Conservation (phyloP, 2,113 vertebrate genomes). For the Climacteris rufus region DNA sequence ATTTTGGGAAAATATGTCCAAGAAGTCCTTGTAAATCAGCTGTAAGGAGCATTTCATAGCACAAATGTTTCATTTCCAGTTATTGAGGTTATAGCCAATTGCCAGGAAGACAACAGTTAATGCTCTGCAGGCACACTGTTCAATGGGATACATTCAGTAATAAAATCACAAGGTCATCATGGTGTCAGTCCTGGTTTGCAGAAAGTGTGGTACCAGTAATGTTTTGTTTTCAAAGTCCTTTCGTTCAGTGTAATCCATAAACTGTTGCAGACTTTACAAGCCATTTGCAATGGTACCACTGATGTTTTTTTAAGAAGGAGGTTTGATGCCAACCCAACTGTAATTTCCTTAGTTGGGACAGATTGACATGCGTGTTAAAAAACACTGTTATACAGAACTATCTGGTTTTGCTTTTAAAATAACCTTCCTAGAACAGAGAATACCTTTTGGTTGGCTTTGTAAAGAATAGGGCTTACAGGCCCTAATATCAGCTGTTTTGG, state of each 20-base stretch:
- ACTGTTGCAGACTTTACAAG: not conserved
- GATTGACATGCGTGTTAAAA: not conserved
- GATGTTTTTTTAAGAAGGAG: not conserved
- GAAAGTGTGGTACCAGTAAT: not conserved
- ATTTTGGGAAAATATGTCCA: not conserved
- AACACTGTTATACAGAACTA: not conserved
- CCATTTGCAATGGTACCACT: not conserved
- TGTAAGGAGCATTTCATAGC: not conserved
- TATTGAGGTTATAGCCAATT: not conserved
- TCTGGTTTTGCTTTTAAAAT: not conserved
- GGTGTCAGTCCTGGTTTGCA: not conserved
- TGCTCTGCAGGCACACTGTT: not conserved
- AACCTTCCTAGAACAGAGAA: not conserved
- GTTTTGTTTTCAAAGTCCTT: not conserved
- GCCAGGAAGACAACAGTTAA: not conserved
- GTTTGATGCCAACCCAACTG: not conserved
- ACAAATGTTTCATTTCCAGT: not conserved
- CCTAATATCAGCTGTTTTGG: not conserved
- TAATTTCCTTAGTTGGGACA: not conserved
- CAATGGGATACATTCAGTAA: not conserved
- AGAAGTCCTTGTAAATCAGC: not conserved
- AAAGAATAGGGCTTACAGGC: rapidly evolving
- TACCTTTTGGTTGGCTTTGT: not conserved
- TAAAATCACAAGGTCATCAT: not conserved
- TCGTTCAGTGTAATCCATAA: not conserved